Evolutionary conservation across 2,888 invertebrate genomes (phyloP), one percentile per base, ranked within the genome.

Genomic region (Aspidiotus destructor): DNA sequence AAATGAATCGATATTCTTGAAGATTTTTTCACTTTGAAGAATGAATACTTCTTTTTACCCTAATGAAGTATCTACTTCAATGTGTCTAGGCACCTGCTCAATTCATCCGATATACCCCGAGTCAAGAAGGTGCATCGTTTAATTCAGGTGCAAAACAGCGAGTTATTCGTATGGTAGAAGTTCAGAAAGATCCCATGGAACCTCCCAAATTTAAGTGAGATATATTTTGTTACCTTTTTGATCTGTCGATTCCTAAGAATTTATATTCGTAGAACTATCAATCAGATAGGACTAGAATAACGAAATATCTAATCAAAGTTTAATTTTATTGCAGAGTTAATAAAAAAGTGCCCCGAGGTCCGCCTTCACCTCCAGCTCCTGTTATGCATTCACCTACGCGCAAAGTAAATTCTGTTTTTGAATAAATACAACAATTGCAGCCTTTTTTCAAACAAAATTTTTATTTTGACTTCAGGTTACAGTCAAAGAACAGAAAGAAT

Each of bases 361-460:
- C 99, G 0, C 98, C 99, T 0, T 98, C 97, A 0, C 99, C 99
- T 0, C 99, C 99, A 16, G 97, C 99, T 8, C 98, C 99, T 1
- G 97, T 99, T 11, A 84, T 99, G 79, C 99, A 99, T 80, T 98
- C 97, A 0, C 99, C 99, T 0, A 96, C 98, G 0, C 83, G 98
- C 67, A 89, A 98, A 77, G 95, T 80, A 71, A 70, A 69, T 70
- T 57, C 69, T 62, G 55, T 2, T 60, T 3, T 40, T 60, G 40
- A 6, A 16, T 16, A 48, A 62, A 52, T 9, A 52, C 10, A 16
- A 16, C 9, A 1, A 28, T 48, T 55, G 17, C 7, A 16, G 16
- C n/a, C n/a, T 15, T 15, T 55, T 55, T 7, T 60, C 5, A 60
- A 44, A 17, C 11, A 17, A 8, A 15, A 9, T 54, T 10, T 54